phyloP scores from a whole-genome alignment of 2,888 invertebrate genomes.

The Microplitis manilae region DNA sequence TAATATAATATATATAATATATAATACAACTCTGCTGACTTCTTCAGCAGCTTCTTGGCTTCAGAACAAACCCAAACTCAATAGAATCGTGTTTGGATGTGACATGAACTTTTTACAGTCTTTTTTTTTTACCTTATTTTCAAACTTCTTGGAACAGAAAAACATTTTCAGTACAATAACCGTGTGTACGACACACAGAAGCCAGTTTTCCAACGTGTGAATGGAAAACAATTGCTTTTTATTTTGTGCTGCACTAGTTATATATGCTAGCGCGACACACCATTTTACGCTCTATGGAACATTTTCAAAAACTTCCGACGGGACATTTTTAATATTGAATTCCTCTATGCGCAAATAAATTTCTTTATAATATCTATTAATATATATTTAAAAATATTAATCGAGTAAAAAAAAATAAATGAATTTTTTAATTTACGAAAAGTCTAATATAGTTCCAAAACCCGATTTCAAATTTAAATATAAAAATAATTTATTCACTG shows the following conservation, averaged over 20 bases:
- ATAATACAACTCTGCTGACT: neutral
- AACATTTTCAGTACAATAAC: neutral
- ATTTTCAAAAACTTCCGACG: neutral
- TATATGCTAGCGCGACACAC: neutral
- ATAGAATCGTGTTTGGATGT: slow-evolving; percentile 19
- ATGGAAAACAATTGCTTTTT: neutral
- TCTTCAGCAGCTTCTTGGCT: slow-evolving; percentile 17
- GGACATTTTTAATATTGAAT: neutral
- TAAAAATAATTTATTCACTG: too few relatives aligned
- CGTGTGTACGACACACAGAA: slow-evolving; percentile 8
- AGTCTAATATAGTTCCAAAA: too few relatives aligned
- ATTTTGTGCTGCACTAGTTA: neutral
- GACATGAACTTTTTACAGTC: slow-evolving; percentile 13
- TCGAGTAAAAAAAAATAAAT: too few relatives aligned
- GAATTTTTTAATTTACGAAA: too few relatives aligned
- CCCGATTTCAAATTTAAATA: too few relatives aligned
- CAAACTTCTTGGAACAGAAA: slow-evolving; percentile 21
- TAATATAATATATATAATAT: neutral
- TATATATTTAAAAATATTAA: too few relatives aligned
- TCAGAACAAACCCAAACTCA: slow-evolving; percentile 24
- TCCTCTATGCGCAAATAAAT: neutral
- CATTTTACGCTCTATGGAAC: neutral
- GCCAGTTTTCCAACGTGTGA: slow-evolving; percentile 25
- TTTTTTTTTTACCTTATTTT: slow-evolving; percentile 16
- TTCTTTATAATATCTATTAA: neutral